These are phyloP conservation scores for Phorcus lineatus DNA, from an alignment of 2,888 invertebrate species.

Conservation along the genomic window DNA sequence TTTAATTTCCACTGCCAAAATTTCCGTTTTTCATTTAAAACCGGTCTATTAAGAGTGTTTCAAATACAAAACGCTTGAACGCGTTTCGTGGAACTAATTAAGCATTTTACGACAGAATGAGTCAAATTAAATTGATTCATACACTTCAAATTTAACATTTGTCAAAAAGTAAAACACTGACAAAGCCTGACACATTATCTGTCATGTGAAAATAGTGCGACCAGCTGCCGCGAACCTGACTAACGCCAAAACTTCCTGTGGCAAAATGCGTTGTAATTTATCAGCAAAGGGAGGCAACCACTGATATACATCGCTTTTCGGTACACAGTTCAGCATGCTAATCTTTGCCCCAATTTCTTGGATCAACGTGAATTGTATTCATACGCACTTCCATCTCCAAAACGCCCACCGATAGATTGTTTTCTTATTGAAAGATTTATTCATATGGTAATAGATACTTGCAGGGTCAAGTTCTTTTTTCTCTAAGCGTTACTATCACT, in stretches of 20 bases:
- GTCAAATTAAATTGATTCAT: conserved; percentile 6
- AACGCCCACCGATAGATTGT: conserved; percentile 11
- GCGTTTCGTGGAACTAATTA: background rate
- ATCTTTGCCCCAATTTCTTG: conserved; percentile 28
- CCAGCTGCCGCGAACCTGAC: conserved; percentile 14
- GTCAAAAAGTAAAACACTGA: conserved; percentile 10
- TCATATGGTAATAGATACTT: no score
- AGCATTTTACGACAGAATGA: conserved; percentile 8
- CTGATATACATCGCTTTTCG: background rate
- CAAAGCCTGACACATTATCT: conserved; percentile 7
- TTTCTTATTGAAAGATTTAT: background rate
- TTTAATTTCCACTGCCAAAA: no score
- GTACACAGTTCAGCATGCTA: conserved; percentile 25
- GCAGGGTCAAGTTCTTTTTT: no score
- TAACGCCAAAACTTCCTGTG: background rate
- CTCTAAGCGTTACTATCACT: no score
- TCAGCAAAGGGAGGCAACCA: background rate
- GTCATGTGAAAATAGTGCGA: conserved; percentile 14
- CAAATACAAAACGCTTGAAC: no score
- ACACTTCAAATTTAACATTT: background rate
- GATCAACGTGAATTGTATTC: conserved; percentile 21
- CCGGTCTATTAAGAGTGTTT: no score
- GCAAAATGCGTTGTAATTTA: background rate
- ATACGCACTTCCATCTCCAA: conserved; percentile 13
- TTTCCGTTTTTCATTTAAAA: no score